Conservation (phyloP, 2,113 vertebrate genomes). For the Elachura formosa region DNA sequence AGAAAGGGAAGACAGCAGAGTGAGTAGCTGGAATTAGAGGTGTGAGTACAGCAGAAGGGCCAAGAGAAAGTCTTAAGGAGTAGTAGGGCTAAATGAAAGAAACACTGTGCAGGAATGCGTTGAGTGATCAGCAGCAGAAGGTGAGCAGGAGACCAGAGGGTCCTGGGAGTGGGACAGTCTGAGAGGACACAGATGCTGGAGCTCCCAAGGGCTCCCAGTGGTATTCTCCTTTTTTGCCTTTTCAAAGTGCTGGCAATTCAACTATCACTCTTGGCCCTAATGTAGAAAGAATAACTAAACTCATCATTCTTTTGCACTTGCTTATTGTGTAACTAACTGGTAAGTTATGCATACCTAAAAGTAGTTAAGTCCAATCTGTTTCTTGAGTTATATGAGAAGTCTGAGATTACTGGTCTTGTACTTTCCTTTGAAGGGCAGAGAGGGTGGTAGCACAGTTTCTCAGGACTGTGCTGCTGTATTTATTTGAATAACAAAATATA, state of each 20-base stretch:
- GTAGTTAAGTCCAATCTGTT: background rate
- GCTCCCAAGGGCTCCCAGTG: background rate
- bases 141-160: background rate
- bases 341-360: background rate
- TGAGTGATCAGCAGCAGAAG: background rate
- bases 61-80: background rate
- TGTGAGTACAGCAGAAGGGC: background rate
- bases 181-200: background rate
- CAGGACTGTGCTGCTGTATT: background rate
- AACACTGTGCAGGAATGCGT: rapidly evolving
- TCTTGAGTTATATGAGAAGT: background rate
- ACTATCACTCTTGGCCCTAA: background rate
- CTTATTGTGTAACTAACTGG: background rate
- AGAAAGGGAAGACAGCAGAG: background rate
- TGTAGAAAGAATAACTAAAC: background rate
- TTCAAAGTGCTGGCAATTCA: background rate
- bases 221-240: background rate
- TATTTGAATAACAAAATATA: background rate
- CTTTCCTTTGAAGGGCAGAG: background rate
- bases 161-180: background rate
- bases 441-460: background rate
- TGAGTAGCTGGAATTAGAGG: background rate
- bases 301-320: background rate
- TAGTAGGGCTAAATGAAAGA: background rate
- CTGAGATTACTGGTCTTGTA: background rate